Evolutionary conservation across 64 coral and sea anemone genomes (phyloP).

Genomic region (Platygyra sinensis): DNA sequence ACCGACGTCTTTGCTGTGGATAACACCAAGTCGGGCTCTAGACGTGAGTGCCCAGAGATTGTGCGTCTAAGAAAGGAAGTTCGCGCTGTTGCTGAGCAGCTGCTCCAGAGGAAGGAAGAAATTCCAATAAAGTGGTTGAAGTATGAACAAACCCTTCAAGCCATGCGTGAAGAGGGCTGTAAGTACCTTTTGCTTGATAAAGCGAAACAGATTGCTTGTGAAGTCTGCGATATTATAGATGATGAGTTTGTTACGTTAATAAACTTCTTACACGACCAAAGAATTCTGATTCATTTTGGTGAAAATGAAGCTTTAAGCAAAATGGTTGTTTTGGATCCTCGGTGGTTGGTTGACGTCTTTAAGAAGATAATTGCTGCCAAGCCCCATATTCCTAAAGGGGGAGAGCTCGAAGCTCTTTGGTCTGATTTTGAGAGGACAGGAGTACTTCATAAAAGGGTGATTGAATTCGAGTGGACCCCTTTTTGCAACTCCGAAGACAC

Average conservation of each 20-base stretch:
- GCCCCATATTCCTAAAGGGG: not conserved
- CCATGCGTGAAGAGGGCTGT: not conserved
- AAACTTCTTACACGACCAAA: not conserved
- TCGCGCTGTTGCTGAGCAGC: not conserved
- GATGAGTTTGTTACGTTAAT: not conserved
- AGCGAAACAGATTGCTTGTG: not conserved
- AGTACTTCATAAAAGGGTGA: not conserved
- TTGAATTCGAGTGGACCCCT: not conserved
- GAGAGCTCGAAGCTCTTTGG: too few relatives aligned
- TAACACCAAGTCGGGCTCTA: not conserved
- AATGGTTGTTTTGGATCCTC: not conserved
- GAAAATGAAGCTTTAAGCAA: not conserved
- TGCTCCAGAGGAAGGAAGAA: not conserved
- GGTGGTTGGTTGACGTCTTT: not conserved
- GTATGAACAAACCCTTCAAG: not conserved
- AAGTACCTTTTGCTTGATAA: not conserved
- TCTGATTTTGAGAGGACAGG: not conserved
- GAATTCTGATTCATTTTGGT: too few relatives aligned
- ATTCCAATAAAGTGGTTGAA: not conserved
- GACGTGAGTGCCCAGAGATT: not conserved
- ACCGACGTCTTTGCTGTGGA: not conserved
- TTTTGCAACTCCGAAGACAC: not conserved
- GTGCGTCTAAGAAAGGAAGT: not conserved
- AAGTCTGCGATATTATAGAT: not conserved
- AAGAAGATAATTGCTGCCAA: not conserved